A percentile compares a stretch with the other conserved stretches of the same genome.
Evolutionary conservation across 2,113 vertebrate species (phyloP).

Genomic region (Arvicanthis niloticus): DNA sequence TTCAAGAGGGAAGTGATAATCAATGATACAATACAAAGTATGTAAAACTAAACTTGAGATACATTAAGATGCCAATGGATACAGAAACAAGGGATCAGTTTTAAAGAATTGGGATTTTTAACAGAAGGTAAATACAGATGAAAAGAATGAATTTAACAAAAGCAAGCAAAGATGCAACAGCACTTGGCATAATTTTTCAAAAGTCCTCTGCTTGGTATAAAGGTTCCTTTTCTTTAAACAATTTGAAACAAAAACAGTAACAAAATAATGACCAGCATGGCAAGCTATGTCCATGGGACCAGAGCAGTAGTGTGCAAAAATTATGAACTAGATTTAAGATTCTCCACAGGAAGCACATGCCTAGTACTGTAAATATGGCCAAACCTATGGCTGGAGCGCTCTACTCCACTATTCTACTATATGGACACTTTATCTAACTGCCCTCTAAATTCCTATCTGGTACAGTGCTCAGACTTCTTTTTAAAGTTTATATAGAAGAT

Average conservation of each 20-base stretch:
- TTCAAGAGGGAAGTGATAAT: not conserved
- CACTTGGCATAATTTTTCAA: not conserved
- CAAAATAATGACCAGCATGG: not conserved
- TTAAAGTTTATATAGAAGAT: not conserved
- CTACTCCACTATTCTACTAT: not conserved
- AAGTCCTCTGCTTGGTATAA: not conserved
- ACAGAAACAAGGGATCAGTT: slow-evolving; percentile 6
- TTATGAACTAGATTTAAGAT: not conserved
- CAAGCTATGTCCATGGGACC: not conserved
- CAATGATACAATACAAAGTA: not conserved
- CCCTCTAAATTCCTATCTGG: no score
- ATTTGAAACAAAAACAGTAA: not conserved
- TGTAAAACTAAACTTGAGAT: not conserved
- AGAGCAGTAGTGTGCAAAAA: not conserved
- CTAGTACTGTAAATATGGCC: not conserved
- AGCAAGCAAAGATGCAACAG: not conserved
- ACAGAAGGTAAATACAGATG: not conserved
- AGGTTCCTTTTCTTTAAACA: not conserved
- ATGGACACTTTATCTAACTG: not conserved
- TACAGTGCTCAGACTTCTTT: not conserved
- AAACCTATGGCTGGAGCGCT: not conserved
- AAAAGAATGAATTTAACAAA: slow-evolving; percentile 31
- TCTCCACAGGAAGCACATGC: not conserved
- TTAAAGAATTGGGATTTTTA: not conserved
- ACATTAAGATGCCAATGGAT: slow-evolving; percentile 8